Base-by-base conservation (phyloP, 2,888 invertebrate genomes). In the Mesopsocus fuscifrons region DNA sequence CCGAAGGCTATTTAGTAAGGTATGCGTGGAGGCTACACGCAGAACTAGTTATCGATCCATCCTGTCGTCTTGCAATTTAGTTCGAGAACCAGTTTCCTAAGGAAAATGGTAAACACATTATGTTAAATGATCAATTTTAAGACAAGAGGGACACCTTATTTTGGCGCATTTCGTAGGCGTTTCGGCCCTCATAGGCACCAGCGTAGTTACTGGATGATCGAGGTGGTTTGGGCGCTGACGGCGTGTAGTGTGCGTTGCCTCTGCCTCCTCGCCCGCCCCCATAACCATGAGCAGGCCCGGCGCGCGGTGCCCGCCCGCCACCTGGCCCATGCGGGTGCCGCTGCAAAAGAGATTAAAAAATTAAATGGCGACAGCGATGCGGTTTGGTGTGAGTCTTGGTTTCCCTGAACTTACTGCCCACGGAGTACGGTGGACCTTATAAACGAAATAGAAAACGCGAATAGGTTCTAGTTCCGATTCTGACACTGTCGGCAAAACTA, bases 81-180 rank as follows among this genome's bases (percentile, higher is more conserved):
- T n/a, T n/a, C n/a, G n/a, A n/a, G n/a, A n/a, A n/a, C n/a, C n/a
- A n/a, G n/a, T n/a, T n/a, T n/a, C n/a, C n/a, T n/a, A n/a, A n/a
- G n/a, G n/a, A n/a, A n/a, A n/a, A n/a, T n/a, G n/a, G n/a, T n/a
- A n/a, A n/a, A n/a, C n/a, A n/a, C n/a, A n/a, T n/a, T n/a, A n/a
- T n/a, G n/a, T n/a, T n/a, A 42, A 50, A 52, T 53, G 54, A 45
- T 16, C 49, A 54, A 56, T 68, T 72, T 70, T 72, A 61, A 71
- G 77, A n/a, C n/a, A n/a, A n/a, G n/a, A n/a, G n/a, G n/a, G n/a
- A n/a, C n/a, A n/a, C n/a, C 64, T 79, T 78, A 59, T 77, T 76
- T 46, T 72, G 70, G 48, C 77, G 71, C 77, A 80, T 76, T 67
- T 79, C 80, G 65, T 76, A 76, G 54, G 73, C 67, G 59, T 72